Base-by-base conservation (phyloP, 2,113 vertebrate genomes). In the Fregetta grallaria region DNA sequence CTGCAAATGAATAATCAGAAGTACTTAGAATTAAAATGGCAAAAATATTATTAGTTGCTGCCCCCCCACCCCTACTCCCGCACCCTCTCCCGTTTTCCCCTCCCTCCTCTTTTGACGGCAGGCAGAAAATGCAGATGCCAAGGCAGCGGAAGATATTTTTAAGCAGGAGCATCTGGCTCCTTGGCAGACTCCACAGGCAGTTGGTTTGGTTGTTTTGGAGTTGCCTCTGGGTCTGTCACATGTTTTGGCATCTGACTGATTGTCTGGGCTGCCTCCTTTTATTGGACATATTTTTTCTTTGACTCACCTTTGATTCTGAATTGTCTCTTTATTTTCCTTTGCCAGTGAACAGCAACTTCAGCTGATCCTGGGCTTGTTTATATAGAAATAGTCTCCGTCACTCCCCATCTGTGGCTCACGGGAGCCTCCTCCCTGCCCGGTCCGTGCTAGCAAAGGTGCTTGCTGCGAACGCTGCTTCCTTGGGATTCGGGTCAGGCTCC, bases 141-240 rank as follows among this genome's bases (percentile, higher is more conserved):
- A 97, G 94, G 98, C 97, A 97, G 97, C 29, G 89, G 97, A 98
- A 98, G 98, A 98, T 98, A 98, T 98, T 98, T 98, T 98, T 98
- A 98, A 98, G 97, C 97, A 97, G 93, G 95, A 98, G 98, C 98
- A 98, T 98, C 98, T 98, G 98, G 98, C 97, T 98, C 97, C 94
- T 98, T 98, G 98, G 98, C 98, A 98, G 97, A 96, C 97, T 98
- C 95, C 88, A 88, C 96, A 97, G 96, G 94, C 97, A 97, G 97
- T 98, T 98, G 97, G 97, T 97, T 97, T 87, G 98, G 96, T 98
- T 97, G 97, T 97, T 98, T 97, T 97, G 93, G 97, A 98, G 98
- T 98, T 96, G 98, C 98, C 98, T 98, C 97, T 98, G 98, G 98
- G 98, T 98, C 97, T 97, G 97, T 98, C 97, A 98, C 98, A 94